Percentiles rank a stretch among this genome's conserved stretches.
Evolutionary conservation across 2,888 invertebrate species (phyloP).

Genomic region (Cryptocephalus primarius): DNA sequence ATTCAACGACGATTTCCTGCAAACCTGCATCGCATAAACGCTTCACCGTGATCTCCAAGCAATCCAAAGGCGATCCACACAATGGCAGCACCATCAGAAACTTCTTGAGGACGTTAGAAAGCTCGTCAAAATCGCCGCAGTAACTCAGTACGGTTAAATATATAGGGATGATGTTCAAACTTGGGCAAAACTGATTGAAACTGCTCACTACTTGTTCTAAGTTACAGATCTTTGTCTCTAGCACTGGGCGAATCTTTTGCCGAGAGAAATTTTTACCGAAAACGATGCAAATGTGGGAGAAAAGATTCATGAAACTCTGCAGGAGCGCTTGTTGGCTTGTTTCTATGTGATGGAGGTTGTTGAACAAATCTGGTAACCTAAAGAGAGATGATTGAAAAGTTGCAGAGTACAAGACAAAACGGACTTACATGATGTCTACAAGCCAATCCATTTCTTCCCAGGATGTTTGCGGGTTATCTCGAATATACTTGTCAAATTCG

Average conservation of each 20-base stretch:
- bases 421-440: conserved; percentile 48
- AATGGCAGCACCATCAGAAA: conserved; percentile 43
- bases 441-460: conserved; percentile 68
- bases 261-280: conserved; percentile 55
- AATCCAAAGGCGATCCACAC: conserved; percentile 40
- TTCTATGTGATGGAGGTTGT: conserved; percentile 44
- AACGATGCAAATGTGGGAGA: conserved; percentile 48
- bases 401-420: conserved; percentile 1
- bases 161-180: conserved; percentile 48
- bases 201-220: conserved; percentile 53
- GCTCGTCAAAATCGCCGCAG: conserved; percentile 39
- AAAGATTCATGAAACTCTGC: conserved; percentile 43
- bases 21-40: conserved; percentile 32
- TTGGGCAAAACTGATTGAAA: conserved; percentile 43
- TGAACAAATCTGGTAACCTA: conserved; percentile 48
- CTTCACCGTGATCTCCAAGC: conserved; percentile 32
- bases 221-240: conserved; percentile 45
- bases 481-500: conserved; percentile 50
- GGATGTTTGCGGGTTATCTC: conserved; percentile 48
- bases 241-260: conserved; percentile 45
- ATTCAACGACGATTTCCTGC: conserved; percentile 41
- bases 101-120: conserved; percentile 46
- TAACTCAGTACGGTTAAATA: conserved; percentile 48
- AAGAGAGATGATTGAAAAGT: neutral
- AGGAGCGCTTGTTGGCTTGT: conserved; percentile 42